phyloP scores from a whole-genome alignment of 2,888 invertebrate species.

The Acrobasis repandana region DNA sequence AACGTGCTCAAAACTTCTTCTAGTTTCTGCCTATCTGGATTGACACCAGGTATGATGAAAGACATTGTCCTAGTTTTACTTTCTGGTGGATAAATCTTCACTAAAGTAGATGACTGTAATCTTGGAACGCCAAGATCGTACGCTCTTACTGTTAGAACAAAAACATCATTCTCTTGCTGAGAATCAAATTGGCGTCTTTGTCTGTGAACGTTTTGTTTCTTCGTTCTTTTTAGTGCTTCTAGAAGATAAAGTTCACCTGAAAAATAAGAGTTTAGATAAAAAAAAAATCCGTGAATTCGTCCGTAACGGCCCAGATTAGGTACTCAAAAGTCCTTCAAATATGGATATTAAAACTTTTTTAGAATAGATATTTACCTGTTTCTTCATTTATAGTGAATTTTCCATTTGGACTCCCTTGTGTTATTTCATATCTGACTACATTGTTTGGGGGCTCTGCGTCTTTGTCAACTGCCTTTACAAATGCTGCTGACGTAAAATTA shows the following conservation, averaged over 20 bases:
- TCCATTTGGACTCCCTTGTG: slow-evolving; percentile 88
- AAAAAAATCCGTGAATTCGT: not conserved
- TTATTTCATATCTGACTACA: slow-evolving; percentile 91
- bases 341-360: too few species aligned
- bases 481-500: slow-evolving; percentile 89
- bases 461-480: slow-evolving; percentile 91
- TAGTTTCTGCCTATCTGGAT: slow-evolving; percentile 88
- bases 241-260: slow-evolving; percentile 86
- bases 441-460: slow-evolving; percentile 94
- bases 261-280: slow-evolving; percentile 34
- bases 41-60: slow-evolving; percentile 91
- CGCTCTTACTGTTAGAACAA: slow-evolving; percentile 88
- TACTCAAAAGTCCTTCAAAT: not conserved
- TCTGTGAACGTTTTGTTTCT: slow-evolving; percentile 67
- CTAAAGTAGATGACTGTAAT: slow-evolving; percentile 86
- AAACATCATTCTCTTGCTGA: slow-evolving; percentile 78
- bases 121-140: slow-evolving; percentile 94
- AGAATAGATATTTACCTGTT: slow-evolving; percentile 80
- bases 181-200: slow-evolving; percentile 74
- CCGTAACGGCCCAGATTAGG: not conserved
- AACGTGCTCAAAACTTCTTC: slow-evolving; percentile 89
- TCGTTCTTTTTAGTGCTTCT: slow-evolving; percentile 74
- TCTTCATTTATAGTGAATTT: slow-evolving; percentile 89
- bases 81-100: slow-evolving; percentile 91
- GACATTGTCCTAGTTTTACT: slow-evolving; percentile 89